Evolutionary conservation across 2,113 vertebrate species (phyloP), one percentile per base, ranked within the genome.

Genomic region (Labrus mixtus): DNA sequence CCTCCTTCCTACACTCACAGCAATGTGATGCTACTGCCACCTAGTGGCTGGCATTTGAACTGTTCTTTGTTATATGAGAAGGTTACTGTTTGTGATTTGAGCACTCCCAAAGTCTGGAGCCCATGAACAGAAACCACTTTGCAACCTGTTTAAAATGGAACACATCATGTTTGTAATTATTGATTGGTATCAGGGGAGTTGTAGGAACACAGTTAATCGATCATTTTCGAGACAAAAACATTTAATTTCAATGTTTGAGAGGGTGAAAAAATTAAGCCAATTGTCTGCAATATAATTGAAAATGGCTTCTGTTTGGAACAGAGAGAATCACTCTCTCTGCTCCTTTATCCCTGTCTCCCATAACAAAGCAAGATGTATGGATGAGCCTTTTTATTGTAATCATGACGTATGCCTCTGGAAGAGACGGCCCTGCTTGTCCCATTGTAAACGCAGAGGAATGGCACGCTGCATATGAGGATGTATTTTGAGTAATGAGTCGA

Each of bases 11-110:
- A 68, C 76, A 8, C 76, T 77, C 43, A n/a, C 79, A 84, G 77
- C 74, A 78, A 72, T 89, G 91, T 85, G 71, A 81, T 87, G 79
- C 90, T 93, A 89, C 50, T 92, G 93, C 91, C 94, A 94, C 90
- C 94, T 88, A 83, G 91, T 93, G 95, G 85, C 53, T 76, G 76
- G 73, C 68, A 85, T 89, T 63, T 89, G 53, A 76, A 84, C 17
- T 81, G 68, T n/a, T 82, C 39, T 63, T 57, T 87, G 76, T 78
- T 60, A 76, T 68, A 9, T 11, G 82, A 89, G 76, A 86, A 89
- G 82, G 78, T 91, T 80, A 82, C 60, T 60, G 64, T 36, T 69
- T 65, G 64, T 76, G 81, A 83, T 90, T 89, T 73, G 57, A 25
- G 61, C 67, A 53, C 61, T 67, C 23, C 58, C 46, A 67, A 76